Evolutionary conservation across 2,797 vertebrate genomes (phyloP).

Genomic region (Sebastolobus alascanus): DNA sequence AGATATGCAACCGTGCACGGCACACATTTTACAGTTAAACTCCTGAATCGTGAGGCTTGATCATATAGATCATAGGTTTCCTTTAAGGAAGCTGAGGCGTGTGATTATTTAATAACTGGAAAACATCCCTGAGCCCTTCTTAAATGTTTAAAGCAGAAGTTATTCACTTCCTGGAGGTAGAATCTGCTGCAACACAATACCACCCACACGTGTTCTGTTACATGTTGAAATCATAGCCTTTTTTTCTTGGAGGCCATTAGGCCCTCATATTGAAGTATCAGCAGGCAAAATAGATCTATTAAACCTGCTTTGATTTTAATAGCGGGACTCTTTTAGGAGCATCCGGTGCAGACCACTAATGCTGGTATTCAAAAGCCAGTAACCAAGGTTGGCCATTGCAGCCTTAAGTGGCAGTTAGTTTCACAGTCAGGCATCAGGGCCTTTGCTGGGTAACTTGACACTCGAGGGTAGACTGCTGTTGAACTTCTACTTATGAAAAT

Average conservation of each 20-base stretch:
- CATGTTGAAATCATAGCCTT: constrained; percentile 1
- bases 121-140: constrained; percentile 19
- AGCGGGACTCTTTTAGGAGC: constrained; percentile 33
- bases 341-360: constrained; percentile 56
- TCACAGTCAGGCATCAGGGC: constrained; percentile 2
- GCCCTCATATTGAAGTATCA: constrained; percentile 30
- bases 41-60: background rate
- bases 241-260: constrained; percentile 29
- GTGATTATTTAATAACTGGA: constrained; percentile 16
- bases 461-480: background rate
- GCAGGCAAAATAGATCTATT: constrained; percentile 44
- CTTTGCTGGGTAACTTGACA: constrained; percentile 10
- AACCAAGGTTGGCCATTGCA: constrained; percentile 10
- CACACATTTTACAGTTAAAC: background rate
- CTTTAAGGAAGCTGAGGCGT: background rate
- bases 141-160: constrained; percentile 2
- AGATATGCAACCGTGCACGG: background rate
- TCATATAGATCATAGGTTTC: background rate
- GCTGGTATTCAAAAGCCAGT: constrained; percentile 27
- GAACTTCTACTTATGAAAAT: background rate
- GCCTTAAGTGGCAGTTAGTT: constrained; percentile 32
- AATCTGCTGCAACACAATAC: constrained; percentile 2
- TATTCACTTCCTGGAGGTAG: constrained; percentile 11
- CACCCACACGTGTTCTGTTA: constrained; percentile 2
- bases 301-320: constrained; percentile 50